These are phyloP conservation scores for Mythimna pallens DNA, from an alignment of 2,888 invertebrate species.

Conservation along the genomic window DNA sequence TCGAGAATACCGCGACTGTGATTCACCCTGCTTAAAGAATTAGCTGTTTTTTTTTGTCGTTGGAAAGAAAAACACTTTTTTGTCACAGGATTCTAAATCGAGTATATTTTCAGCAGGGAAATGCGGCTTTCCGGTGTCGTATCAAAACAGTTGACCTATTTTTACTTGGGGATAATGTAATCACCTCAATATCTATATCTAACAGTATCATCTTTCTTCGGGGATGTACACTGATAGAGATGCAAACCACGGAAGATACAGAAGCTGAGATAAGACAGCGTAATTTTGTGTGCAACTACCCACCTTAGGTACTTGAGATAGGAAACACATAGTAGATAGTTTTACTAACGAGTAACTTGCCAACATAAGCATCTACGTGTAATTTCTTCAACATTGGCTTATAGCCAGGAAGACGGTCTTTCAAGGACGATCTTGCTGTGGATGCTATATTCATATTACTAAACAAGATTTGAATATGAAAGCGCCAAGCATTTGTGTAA, in stretches of 20 bases:
- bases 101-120: not conserved
- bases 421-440: conserved; percentile 34
- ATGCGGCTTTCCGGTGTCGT: not conserved
- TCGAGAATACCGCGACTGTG: conserved; percentile 48
- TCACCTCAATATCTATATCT: not conserved
- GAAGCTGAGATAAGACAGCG: conserved; percentile 11
- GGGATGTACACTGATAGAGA: not conserved
- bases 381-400: conserved; percentile 36
- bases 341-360: conserved; percentile 31
- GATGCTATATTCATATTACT: conserved; percentile 30
- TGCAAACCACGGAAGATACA: conserved; percentile 1
- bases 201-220: not conserved
- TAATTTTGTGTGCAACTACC: conserved; percentile 16
- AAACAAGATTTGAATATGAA: conserved; percentile 53
- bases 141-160: not conserved
- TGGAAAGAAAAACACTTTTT: conserved; percentile 7
- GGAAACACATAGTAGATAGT: conserved; percentile 7
- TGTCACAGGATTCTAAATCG: not conserved
- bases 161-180: not conserved
- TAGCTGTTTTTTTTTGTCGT: conserved; percentile 28
- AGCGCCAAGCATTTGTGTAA: conserved; percentile 26
- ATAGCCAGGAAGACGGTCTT: conserved; percentile 39
- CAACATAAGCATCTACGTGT: conserved; percentile 15
- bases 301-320: not conserved
- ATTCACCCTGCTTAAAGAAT: conserved; percentile 58